These are phyloP conservation scores for Scophthalmus maximus DNA, from an alignment of 2,113 vertebrate genomes.

Conservation along the genomic window DNA sequence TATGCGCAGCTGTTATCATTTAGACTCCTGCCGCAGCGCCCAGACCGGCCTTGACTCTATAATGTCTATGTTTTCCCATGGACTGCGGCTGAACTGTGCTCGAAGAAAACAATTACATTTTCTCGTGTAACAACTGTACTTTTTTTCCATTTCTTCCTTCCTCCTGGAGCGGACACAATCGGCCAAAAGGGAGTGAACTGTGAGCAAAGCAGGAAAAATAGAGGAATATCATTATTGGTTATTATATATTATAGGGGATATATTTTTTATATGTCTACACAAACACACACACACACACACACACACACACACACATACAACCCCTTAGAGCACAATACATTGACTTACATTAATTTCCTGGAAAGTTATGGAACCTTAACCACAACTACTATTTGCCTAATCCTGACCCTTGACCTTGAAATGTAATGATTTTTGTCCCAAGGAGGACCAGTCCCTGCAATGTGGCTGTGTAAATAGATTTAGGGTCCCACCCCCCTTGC, in stretches of 20 bases:
- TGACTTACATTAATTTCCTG: background rate
- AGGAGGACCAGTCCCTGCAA: background rate
- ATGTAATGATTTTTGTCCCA: background rate
- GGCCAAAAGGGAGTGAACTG: background rate
- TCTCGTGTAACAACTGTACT: constrained; percentile 6
- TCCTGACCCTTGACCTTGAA: background rate
- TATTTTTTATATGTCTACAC: too few species aligned
- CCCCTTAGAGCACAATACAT: too few species aligned
- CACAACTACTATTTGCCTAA: background rate
- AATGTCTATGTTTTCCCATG: constrained; percentile 18
- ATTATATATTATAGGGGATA: too few species aligned
- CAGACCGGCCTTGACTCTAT: constrained; percentile 38
- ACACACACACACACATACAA: too few species aligned
- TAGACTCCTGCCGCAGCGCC: constrained; percentile 13
- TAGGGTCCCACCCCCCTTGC: background rate
- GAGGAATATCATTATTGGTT: too few species aligned
- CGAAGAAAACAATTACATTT: constrained; percentile 17
- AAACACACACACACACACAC: too few species aligned
- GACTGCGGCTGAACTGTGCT: constrained; percentile 5
- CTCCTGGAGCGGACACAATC: background rate
- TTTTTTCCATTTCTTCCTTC: background rate
- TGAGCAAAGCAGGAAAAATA: constrained; percentile 8
- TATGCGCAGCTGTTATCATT: constrained; percentile 17
- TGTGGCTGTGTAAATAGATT: background rate
- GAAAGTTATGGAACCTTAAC: background rate